These are phyloP conservation scores for Caenorhabditis inopinata DNA, from an alignment of 1,140 invertebrate species.

Conservation along the genomic window DNA sequence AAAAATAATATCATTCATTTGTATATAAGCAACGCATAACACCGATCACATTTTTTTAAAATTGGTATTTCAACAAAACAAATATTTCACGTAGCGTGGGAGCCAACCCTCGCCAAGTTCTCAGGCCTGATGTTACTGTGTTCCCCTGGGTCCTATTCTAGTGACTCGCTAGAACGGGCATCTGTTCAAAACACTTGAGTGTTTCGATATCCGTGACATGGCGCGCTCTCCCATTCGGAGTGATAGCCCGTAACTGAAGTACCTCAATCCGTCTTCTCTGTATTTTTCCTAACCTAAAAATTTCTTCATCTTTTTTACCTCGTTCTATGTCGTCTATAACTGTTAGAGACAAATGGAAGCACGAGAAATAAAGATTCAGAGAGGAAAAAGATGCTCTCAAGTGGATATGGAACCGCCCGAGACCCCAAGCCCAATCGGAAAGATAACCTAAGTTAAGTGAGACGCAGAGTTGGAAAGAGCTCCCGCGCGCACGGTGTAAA, in stretches of 20 bases:
- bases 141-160: too few species aligned
- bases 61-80: too few species aligned
- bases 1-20: too few species aligned
- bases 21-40: too few species aligned
- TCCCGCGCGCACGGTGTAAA: conserved; percentile 30
- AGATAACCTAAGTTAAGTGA: conserved; percentile 25
- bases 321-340: too few species aligned
- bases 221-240: conserved; percentile 7
- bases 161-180: not conserved
- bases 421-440: not conserved
- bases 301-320: not conserved
- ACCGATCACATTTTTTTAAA: too few species aligned
- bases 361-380: not conserved
- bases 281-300: not conserved
- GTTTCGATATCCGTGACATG: conserved; percentile 17
- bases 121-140: too few species aligned
- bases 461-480: conserved; percentile 6
- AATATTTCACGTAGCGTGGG: too few species aligned
- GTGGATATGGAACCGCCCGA: conserved; percentile 32
- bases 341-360: not conserved
- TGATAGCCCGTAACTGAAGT: conserved; percentile 23
- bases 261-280: not conserved
- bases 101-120: too few species aligned
- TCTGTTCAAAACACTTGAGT: conserved; percentile 25
- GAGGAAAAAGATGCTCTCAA: conserved; percentile 11